Base-by-base conservation (phyloP, 2,888 invertebrate species). In the Zygogramma bicolorata region DNA sequence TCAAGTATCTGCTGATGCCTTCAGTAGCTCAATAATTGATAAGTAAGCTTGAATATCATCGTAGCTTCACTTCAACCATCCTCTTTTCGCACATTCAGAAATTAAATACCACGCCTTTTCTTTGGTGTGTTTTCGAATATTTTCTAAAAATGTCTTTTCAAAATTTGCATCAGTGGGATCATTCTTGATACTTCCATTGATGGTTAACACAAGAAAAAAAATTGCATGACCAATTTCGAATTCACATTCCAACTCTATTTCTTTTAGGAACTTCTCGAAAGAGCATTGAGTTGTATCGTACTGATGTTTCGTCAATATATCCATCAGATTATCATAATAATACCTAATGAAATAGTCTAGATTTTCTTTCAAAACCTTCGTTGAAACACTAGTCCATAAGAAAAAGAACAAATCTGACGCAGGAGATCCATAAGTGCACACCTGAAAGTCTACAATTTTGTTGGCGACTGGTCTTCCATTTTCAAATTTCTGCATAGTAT, bases 381-480 rank as follows among this genome's bases (percentile, higher is more conserved):
- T 76, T 13, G 87, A 83, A 0, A 89, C 86, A 73, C 90, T 90
- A 0, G 88, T 85, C 20, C 88, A 87, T 5, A 91, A 68, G 38
- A 90, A 87, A 71, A 91, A 91, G 0, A 89, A 78, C 1, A 91
- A 69, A 79, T 91, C 91, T 25, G 87, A 86, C 0, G 86, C 82
- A 1, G 90, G 85, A 13, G 89, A 89, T 5, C 88, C 86, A 67
- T 89, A 89, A 15, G 88, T 81, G 1, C 88, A 86, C 29, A 89
- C 85, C 83, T 91, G 91, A 78, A 90, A 91, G 78, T 91, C 91
- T 0, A 91, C 85, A 66, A 91, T 85, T 72, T 87, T 87, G n/a
- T 74, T 67, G 6, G 74, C 67, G 0, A 88, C 85, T 53, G 75
- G 75, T 20, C 77, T 77, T 46, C 79, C 77, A 53, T 79, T 75